Percentiles rank a stretch among this genome's conserved stretches.
phyloP scores from a whole-genome alignment of 2,888 invertebrate species.

The Meganola albula region DNA sequence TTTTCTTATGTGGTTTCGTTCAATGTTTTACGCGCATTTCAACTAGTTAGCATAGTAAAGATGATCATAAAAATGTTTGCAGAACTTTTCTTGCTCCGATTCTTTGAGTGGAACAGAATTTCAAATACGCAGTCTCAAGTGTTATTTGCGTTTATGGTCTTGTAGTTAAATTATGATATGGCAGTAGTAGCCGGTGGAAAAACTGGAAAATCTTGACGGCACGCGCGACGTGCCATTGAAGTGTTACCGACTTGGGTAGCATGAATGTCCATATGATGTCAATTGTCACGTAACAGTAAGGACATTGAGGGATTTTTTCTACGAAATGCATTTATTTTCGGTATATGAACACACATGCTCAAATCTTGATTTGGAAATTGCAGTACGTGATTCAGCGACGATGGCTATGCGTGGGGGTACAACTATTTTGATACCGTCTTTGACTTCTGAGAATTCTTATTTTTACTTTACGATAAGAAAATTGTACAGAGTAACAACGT shows the following conservation, averaged over 20 bases:
- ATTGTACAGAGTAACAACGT: slow-evolving; percentile 27
- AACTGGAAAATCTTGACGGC: slow-evolving; percentile 45
- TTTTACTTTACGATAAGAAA: slow-evolving; percentile 34
- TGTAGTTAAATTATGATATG: too few relatives aligned
- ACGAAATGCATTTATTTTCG: slow-evolving; percentile 57
- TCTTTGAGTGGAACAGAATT: slow-evolving; percentile 26
- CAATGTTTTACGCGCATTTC: slow-evolving; percentile 36
- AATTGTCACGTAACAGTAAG: slow-evolving; percentile 61
- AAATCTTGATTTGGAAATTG: slow-evolving; percentile 63
- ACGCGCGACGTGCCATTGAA: slow-evolving; percentile 47
- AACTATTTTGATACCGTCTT: slow-evolving; percentile 34
- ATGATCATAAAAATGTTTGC: slow-evolving; percentile 24
- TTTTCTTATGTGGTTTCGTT: slow-evolving; percentile 41
- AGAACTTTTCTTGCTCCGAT: slow-evolving; percentile 27
- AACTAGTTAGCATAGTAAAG: slow-evolving; percentile 30
- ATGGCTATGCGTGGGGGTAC: slow-evolving; percentile 41
- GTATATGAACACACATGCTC: slow-evolving; percentile 45
- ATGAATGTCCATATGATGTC: too few relatives aligned
- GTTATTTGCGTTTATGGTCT: too few relatives aligned
- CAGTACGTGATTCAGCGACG: slow-evolving; percentile 53
- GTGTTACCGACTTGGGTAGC: slow-evolving; percentile 41
- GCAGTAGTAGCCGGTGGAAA: slow-evolving; percentile 35
- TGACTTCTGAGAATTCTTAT: slow-evolving; percentile 36
- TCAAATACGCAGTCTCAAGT: too few relatives aligned
- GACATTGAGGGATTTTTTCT: slow-evolving; percentile 45